A percentile compares a stretch with the other conserved stretches of the same genome.
Evolutionary conservation across 2,888 invertebrate species (phyloP).

Genomic region (Vandiemenella viatica): DNA sequence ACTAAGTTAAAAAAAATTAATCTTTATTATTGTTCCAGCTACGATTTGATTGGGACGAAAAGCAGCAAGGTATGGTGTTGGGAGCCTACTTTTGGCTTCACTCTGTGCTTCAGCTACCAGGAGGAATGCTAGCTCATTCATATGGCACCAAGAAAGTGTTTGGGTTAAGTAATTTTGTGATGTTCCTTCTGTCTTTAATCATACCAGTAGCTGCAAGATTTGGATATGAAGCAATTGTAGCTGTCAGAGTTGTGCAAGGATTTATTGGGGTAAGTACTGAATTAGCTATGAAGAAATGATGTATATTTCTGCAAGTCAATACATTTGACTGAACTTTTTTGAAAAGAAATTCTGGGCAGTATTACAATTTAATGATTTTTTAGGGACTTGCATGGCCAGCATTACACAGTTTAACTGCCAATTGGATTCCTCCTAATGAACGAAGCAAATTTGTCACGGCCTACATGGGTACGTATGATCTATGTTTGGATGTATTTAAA

Average conservation of each 20-base stretch:
- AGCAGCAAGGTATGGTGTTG: conserved; percentile 44
- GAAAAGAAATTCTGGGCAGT: no score
- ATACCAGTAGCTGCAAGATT: conserved; percentile 48
- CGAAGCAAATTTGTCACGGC: conserved; percentile 53
- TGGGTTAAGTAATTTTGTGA: conserved; percentile 46
- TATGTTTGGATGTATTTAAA: no score
- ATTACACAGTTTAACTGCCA: conserved; percentile 62
- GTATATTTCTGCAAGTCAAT: neutral
- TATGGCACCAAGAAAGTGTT: conserved; percentile 58
- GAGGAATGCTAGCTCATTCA: conserved; percentile 48
- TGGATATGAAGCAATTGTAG: conserved; percentile 39
- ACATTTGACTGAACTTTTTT: neutral
- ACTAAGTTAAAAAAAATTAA: no score
- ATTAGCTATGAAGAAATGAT: neutral
- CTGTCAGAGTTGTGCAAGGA: conserved; percentile 49
- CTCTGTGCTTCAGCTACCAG: conserved; percentile 54
- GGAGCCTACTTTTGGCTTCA: conserved; percentile 61
- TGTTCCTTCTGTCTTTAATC: conserved; percentile 45
- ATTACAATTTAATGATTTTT: no score
- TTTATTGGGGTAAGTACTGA: conserved; percentile 42
- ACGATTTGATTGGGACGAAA: conserved; percentile 45
- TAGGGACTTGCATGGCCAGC: conserved; percentile 57
- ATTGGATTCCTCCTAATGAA: conserved; percentile 71
- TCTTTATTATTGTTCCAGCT: no score
- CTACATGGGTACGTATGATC: conserved; percentile 38